phyloP scores from a whole-genome alignment of 2,888 invertebrate species.

The Erebia palarica region DNA sequence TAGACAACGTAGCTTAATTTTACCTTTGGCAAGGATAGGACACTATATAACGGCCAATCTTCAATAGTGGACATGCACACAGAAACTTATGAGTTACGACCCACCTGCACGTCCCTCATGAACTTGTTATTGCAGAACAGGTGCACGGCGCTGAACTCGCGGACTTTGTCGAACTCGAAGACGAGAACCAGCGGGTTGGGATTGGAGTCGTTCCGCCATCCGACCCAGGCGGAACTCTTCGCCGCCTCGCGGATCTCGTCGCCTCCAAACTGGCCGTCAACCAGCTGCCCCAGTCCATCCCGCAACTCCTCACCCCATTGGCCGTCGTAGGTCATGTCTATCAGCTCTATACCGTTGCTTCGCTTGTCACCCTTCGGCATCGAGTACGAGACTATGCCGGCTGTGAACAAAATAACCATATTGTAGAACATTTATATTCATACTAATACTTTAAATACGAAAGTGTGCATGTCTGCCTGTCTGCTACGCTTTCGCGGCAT shows the following conservation, averaged over 20 bases:
- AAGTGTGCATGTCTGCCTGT: too few relatives aligned
- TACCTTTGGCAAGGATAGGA: too few relatives aligned
- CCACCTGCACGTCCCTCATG: constrained; percentile 91
- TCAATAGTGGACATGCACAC: too few relatives aligned
- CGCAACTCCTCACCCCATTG: constrained; percentile 89
- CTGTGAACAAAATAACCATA: constrained; percentile 65
- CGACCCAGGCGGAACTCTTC: constrained; percentile 91
- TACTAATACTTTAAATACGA: too few relatives aligned
- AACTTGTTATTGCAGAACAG: constrained; percentile 93
- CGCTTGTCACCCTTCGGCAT: constrained; percentile 94
- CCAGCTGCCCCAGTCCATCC: constrained; percentile 92
- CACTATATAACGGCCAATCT: too few relatives aligned
- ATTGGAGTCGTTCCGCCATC: constrained; percentile 91
- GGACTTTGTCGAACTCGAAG: constrained; percentile 93
- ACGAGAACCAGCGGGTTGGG: constrained; percentile 85
- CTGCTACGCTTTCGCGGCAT: too few relatives aligned
- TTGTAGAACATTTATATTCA: too few relatives aligned
- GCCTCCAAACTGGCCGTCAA: constrained; percentile 90
- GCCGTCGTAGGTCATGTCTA: constrained; percentile 93
- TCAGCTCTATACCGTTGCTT: constrained; percentile 90
- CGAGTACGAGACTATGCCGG: constrained; percentile 91
- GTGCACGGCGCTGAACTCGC: constrained; percentile 92
- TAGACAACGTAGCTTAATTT: too few relatives aligned
- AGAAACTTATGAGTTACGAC: constrained; percentile 34
- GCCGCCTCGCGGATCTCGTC: constrained; percentile 84